Conservation (phyloP, 2,888 invertebrate species). For the Pandemis heparana region DNA sequence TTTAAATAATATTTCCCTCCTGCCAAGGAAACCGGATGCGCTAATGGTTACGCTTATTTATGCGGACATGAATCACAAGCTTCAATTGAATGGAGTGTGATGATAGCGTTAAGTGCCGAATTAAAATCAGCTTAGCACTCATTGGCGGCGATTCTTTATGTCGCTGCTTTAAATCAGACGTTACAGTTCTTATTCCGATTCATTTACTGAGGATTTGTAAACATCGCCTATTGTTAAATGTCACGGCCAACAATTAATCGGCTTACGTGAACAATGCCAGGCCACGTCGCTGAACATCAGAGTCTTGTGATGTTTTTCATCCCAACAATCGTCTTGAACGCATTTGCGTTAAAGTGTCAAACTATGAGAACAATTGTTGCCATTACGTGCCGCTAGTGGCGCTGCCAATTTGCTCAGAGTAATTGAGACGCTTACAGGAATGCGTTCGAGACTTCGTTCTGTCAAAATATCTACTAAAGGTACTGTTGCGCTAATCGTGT, state of each 20-base stretch:
- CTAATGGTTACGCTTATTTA: constrained; percentile 27
- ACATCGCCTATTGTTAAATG: neutral
- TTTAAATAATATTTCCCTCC: constrained; percentile 30
- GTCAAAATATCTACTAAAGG: no score
- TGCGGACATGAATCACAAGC: constrained; percentile 26
- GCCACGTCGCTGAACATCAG: neutral
- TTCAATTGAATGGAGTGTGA: constrained; percentile 26
- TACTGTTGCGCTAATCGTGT: neutral
- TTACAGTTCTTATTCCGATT: neutral
- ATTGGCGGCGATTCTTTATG: neutral
- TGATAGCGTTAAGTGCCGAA: constrained; percentile 25
- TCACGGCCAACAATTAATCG: neutral
- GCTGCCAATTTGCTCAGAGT: no score
- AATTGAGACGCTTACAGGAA: no score
- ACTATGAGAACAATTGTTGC: no score
- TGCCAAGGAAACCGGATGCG: constrained; percentile 24
- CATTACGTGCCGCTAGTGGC: no score
- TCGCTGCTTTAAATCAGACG: neutral
- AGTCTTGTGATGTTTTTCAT: no score
- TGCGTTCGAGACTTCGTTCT: no score
- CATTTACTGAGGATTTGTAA: neutral
- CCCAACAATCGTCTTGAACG: no score
- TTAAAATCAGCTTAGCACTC: constrained; percentile 28
- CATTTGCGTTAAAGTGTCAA: no score
- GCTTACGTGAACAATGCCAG: neutral